phyloP scores from a whole-genome alignment of 2,888 invertebrate species.

The Carpatolechia fugitivella region DNA sequence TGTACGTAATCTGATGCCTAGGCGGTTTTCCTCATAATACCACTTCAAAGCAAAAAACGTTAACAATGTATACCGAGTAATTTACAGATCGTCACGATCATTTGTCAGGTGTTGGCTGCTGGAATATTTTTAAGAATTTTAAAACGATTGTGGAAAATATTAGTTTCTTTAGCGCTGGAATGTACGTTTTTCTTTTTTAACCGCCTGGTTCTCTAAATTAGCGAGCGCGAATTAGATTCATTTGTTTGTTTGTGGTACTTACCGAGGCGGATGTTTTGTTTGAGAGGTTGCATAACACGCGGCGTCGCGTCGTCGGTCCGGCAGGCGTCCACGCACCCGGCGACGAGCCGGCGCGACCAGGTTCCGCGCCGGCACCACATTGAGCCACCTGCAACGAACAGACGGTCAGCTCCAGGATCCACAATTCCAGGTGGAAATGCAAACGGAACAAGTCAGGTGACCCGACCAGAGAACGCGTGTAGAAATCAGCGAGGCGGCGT shows the following conservation, averaged over 20 bases:
- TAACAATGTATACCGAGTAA: background rate
- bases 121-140: background rate
- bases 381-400: slow-evolving; percentile 34
- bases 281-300: slow-evolving; percentile 61
- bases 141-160: background rate
- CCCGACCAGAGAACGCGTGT: slow-evolving; percentile 36
- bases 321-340: slow-evolving; percentile 42
- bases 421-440: background rate
- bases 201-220: background rate
- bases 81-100: slow-evolving; percentile 4
- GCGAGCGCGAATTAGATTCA: slow-evolving; percentile 1
- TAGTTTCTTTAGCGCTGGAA: background rate
- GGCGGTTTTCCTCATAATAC: slow-evolving; percentile 25
- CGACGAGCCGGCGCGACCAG: too few species aligned
- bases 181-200: background rate
- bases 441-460: slow-evolving; percentile 48
- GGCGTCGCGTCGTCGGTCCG: slow-evolving; percentile 30
- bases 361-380: slow-evolving; percentile 36
- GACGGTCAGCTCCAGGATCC: slow-evolving; percentile 18
- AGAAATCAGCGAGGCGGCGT: slow-evolving; percentile 51
- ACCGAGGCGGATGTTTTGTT: slow-evolving; percentile 45
- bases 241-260: slow-evolving; percentile 38
- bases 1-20: slow-evolving; percentile 37
- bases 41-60: background rate
- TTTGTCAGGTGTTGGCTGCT: background rate